phyloP scores from a whole-genome alignment of 2,888 invertebrate species.

The Perdita meconis region DNA sequence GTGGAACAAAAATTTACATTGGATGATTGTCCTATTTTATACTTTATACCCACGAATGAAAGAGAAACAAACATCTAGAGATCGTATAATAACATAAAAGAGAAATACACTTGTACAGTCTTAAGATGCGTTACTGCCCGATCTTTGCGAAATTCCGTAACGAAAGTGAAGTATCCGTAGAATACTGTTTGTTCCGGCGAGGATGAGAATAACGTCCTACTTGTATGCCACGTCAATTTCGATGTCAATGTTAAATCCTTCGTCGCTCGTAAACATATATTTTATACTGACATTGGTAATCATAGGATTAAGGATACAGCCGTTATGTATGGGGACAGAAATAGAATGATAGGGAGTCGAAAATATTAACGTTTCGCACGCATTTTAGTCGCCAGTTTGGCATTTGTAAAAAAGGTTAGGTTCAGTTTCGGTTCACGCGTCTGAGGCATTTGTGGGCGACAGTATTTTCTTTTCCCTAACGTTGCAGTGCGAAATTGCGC shows the following conservation, averaged over 20 bases:
- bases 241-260: conserved; percentile 78
- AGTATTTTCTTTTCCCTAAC: conserved; percentile 4
- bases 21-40: not conserved
- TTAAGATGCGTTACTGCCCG: conserved; percentile 61
- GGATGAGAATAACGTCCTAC: conserved; percentile 69
- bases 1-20: no score
- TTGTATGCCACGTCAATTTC: conserved; percentile 78
- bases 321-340: conserved; percentile 25
- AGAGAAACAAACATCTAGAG: not conserved
- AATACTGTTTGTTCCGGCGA: conserved; percentile 43
- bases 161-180: conserved; percentile 35
- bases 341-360: conserved; percentile 20
- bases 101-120: conserved; percentile 26
- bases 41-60: not conserved
- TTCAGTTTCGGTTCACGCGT: conserved; percentile 25
- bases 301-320: conserved; percentile 57
- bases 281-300: conserved; percentile 76
- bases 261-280: conserved; percentile 75
- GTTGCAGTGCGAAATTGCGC: not conserved
- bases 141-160: conserved; percentile 38
- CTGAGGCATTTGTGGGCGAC: conserved; percentile 35
- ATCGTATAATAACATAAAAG: conserved; percentile 2
- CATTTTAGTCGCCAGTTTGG: conserved; percentile 26
- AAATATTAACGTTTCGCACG: conserved; percentile 15
- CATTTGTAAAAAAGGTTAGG: conserved; percentile 7